Conservation (phyloP, 2,888 invertebrate genomes). For the Phaedon cochleariae region DNA sequence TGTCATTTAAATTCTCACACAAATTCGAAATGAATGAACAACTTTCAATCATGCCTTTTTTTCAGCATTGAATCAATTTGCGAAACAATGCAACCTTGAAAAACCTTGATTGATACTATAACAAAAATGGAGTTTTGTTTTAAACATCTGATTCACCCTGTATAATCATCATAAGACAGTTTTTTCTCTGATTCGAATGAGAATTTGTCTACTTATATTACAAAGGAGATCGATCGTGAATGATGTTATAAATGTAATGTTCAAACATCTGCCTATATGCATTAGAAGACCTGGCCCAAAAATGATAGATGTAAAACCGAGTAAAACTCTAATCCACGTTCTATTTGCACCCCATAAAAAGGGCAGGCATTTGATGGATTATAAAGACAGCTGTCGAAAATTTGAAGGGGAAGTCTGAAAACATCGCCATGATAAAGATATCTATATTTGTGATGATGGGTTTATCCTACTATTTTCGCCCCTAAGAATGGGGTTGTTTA, state of each 20-base stretch:
- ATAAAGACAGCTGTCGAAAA: constrained; percentile 47
- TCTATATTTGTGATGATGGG: constrained; percentile 41
- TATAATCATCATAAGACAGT: too few species aligned
- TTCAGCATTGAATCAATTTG: too few species aligned
- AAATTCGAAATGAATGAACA: too few species aligned
- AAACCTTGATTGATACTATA: too few species aligned
- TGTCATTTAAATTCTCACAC: too few species aligned
- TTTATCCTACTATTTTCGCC: constrained; percentile 19
- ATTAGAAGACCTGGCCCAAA: constrained; percentile 14
- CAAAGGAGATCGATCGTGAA: neutral
- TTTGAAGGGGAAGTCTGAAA: constrained; percentile 38
- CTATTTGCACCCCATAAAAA: constrained; percentile 38
- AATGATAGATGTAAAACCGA: constrained; percentile 33
- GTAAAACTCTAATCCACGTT: constrained; percentile 33
- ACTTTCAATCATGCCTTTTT: too few species aligned
- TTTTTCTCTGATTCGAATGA: too few species aligned
- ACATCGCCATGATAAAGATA: constrained; percentile 48
- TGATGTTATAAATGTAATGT: neutral
- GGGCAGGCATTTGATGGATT: constrained; percentile 45
- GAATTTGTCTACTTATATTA: too few species aligned
- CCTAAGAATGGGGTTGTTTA: constrained; percentile 10
- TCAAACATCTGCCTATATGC: constrained; percentile 25
- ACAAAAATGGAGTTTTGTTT: too few species aligned
- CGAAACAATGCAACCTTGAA: too few species aligned
- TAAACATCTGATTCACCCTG: too few species aligned